phyloP scores from a whole-genome alignment of 2,888 invertebrate species.

The Rhingia rostrata region DNA sequence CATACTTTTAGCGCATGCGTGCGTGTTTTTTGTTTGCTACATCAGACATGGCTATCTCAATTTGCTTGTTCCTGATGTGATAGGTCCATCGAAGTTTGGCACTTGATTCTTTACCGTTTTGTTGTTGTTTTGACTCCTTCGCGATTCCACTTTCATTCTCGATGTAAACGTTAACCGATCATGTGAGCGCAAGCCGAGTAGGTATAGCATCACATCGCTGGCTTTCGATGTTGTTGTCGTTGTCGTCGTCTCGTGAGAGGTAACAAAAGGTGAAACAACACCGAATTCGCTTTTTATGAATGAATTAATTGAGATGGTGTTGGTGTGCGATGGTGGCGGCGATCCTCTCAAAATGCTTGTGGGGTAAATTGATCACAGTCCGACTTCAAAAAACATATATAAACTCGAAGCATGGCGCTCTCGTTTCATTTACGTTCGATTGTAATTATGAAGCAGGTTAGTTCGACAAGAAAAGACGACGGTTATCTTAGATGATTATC shows the following conservation, averaged over 20 bases:
- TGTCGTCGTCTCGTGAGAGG: conserved; percentile 32
- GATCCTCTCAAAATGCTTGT: conserved; percentile 55
- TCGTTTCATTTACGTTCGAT: conserved; percentile 71
- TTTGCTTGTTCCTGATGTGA: conserved; percentile 4
- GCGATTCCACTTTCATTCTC: conserved; percentile 55
- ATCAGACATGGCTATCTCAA: neutral
- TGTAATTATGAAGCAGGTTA: conserved; percentile 71
- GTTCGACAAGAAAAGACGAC: conserved; percentile 38
- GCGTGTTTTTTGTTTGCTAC: neutral
- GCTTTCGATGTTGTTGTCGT: neutral
- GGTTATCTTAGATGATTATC: conserved; percentile 38
- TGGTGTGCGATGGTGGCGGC: conserved; percentile 28
- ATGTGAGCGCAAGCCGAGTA: conserved; percentile 20
- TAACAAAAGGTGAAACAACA: conserved; percentile 47
- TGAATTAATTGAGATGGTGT: conserved; percentile 51
- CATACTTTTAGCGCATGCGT: conserved; percentile 21
- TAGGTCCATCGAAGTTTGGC: conserved; percentile 20
- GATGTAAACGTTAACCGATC: conserved; percentile 11
- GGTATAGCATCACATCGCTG: conserved; percentile 10
- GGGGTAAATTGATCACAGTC: conserved; percentile 42
- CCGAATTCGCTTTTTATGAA: conserved; percentile 63
- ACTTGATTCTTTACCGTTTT: conserved; percentile 48
- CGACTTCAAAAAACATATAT: conserved; percentile 65
- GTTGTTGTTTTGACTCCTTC: conserved; percentile 17
- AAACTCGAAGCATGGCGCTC: conserved; percentile 68